A percentile compares a stretch with the other conserved stretches of the same genome.
These are phyloP conservation scores for Colostygia pectinataria DNA, from an alignment of 2,888 invertebrate genomes.

Conservation along the genomic window DNA sequence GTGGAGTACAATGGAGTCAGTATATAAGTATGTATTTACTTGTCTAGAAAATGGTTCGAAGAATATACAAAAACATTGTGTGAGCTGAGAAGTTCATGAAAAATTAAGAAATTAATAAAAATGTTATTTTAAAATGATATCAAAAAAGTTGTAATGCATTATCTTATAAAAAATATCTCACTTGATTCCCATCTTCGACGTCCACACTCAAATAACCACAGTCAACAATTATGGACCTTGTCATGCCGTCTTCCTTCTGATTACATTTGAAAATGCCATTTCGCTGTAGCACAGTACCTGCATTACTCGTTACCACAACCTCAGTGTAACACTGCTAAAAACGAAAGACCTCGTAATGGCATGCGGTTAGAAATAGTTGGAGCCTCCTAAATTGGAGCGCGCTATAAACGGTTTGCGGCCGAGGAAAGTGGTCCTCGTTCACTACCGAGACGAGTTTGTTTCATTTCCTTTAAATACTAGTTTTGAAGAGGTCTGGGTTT, in stretches of 20 bases:
- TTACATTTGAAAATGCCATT: conserved; percentile 52
- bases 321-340: conserved; percentile 39
- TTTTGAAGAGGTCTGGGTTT: conserved; percentile 12
- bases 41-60: too few species aligned
- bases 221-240: conserved; percentile 44
- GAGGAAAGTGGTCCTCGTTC: conserved; percentile 57
- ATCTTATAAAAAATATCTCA: conserved; percentile 35
- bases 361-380: conserved; percentile 30
- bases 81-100: too few species aligned
- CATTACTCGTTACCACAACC: conserved; percentile 24
- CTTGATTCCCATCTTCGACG: conserved; percentile 50
- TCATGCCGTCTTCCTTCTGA: conserved; percentile 48
- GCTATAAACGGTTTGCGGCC: conserved; percentile 50
- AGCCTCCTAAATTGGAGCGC: conserved; percentile 46
- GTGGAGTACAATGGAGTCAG: too few species aligned
- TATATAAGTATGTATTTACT: too few species aligned
- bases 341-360: conserved; percentile 32
- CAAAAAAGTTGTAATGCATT: too few species aligned
- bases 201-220: conserved; percentile 42
- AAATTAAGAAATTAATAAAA: too few species aligned
- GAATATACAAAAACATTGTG: too few species aligned
- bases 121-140: too few species aligned
- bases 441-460: conserved; percentile 50
- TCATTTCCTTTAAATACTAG: conserved; percentile 56
- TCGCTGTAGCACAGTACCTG: conserved; percentile 36